These are phyloP conservation scores for Heliconius aoede DNA, from an alignment of 2,888 invertebrate genomes.

Conservation along the genomic window DNA sequence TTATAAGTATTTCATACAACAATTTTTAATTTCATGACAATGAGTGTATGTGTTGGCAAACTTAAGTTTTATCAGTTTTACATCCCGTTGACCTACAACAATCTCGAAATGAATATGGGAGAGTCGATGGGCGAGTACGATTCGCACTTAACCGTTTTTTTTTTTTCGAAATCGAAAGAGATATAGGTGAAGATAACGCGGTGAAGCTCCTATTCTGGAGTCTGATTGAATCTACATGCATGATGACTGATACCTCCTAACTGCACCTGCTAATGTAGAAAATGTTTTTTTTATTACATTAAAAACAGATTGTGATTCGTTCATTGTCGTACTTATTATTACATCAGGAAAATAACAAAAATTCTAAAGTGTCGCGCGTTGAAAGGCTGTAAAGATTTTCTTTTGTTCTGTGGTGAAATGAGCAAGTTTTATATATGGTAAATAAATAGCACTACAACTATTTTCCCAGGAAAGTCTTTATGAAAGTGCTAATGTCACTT, in stretches of 20 bases:
- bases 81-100: background rate
- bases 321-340: slow-evolving; percentile 62
- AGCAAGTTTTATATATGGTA: slow-evolving; percentile 43
- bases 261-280: background rate
- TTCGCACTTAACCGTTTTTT: too few species aligned
- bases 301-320: slow-evolving; percentile 60
- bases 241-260: background rate
- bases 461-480: too few species aligned
- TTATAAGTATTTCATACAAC: too few species aligned
- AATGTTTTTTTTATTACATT: slow-evolving; percentile 59
- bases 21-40: too few species aligned
- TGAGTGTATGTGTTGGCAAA: background rate
- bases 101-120: background rate
- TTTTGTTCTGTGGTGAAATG: slow-evolving; percentile 49
- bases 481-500: too few species aligned
- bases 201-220: too few species aligned
- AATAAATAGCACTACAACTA: too few species aligned
- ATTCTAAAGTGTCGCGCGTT: slow-evolving; percentile 60
- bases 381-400: slow-evolving; percentile 52
- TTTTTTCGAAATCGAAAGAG: too few species aligned
- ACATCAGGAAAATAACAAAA: slow-evolving; percentile 56
- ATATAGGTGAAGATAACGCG: too few species aligned
- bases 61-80: background rate
- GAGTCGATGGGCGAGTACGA: too few species aligned
- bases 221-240: too few species aligned